phyloP scores from a whole-genome alignment of 2,113 vertebrate species.

The Psittacula cyanocephala region DNA sequence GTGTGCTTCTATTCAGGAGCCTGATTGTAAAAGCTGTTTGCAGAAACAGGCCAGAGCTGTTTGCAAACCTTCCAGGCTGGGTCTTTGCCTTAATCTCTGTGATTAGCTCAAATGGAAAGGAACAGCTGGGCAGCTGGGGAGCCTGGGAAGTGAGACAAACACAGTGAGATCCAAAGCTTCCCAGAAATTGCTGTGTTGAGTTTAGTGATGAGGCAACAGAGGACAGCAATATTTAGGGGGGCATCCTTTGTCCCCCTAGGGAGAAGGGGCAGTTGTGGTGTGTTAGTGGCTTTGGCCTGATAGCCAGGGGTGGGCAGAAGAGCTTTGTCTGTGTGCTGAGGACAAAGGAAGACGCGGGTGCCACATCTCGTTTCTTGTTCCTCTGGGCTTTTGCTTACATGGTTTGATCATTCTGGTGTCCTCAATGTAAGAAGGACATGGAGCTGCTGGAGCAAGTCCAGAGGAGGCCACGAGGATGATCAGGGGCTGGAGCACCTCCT shows the following conservation, averaged over 20 bases:
- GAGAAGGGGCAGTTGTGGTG: background rate
- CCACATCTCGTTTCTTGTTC: background rate
- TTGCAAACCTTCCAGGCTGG: conserved; percentile 49
- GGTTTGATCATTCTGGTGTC: background rate
- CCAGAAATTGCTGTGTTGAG: background rate
- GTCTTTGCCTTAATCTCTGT: conserved; percentile 58
- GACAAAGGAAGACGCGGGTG: background rate
- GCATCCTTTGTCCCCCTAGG: background rate
- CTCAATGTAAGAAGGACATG: background rate
- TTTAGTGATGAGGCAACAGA: background rate
- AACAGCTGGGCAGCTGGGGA: conserved; percentile 60
- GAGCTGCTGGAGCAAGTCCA: background rate
- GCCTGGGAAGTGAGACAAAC: conserved; percentile 32
- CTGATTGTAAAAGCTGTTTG: background rate
- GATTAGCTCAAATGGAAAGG: conserved; percentile 52
- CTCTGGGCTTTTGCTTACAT: background rate
- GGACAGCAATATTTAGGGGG: background rate
- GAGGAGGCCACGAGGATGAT: background rate
- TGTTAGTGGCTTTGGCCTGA: background rate
- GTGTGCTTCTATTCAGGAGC: background rate
- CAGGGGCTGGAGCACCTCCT: background rate
- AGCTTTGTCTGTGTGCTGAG: background rate
- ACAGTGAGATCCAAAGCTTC: conserved; percentile 51
- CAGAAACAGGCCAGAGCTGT: conserved; percentile 26
- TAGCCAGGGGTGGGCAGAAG: background rate